Base-by-base conservation (phyloP, 2,797 vertebrate species). In the Pogoniulus pusillus region DNA sequence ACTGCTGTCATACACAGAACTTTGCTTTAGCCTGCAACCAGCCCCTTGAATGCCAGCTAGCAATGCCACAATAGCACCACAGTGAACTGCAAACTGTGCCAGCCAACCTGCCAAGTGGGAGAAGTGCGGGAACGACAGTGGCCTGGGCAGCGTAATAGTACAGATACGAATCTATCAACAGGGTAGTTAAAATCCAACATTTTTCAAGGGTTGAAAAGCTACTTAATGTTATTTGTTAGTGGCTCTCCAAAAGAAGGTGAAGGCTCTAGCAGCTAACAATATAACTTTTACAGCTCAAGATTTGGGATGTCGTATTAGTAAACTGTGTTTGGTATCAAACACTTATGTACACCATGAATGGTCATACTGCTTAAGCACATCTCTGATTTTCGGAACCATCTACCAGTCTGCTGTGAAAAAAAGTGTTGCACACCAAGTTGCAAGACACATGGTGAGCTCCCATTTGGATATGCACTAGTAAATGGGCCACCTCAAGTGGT, bases 1-100 rank as follows among this genome's bases (percentile, higher is more conserved):
- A 37, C 4, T 47, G 30, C 43, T 68, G 55, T 12, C 1, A 0
- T 0, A 0, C 1, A 6, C 16, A 22, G 13, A 13, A 26, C 32
- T 74, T 4, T 24, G 3, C 6, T 32, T 64, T 30, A 49, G 39
- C 2, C 6, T 55, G 34, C 16, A 27, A 78, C 4, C 7, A 49
- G 20, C 10, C 37, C 54, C 59, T 30, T 29, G 18, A 51, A 43
- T 5, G 16, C 22, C 27, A 29, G 19, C 22, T 27, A 17, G 29
- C 16, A 43, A 47, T 64, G 35, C 18, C 57, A 82, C 19, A 3
- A 24, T 37, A 73, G 34, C 20, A 43, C 45, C 30, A 65, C 32
- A 29, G 58, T 1, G 4, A 69, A 16, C 27, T 45, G 45, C 70
- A 83, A 26, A n/a, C 20, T 34, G 16, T 10, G 7, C 6, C 1